phyloP scores from a whole-genome alignment of 2,113 vertebrate species.

The Pachyramphus minor region DNA sequence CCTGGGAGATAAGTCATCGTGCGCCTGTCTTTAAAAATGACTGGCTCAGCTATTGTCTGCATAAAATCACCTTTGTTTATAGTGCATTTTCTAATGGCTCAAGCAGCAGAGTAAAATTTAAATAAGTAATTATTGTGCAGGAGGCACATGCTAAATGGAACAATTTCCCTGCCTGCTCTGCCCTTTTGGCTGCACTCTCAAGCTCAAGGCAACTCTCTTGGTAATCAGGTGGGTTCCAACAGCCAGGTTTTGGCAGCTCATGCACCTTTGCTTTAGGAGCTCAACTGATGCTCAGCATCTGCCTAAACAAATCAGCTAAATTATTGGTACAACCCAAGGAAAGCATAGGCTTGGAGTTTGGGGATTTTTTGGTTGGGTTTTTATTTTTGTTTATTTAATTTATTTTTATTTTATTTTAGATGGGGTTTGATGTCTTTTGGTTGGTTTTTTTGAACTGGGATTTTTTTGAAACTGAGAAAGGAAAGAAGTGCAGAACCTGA shows the following conservation, averaged over 20 bases:
- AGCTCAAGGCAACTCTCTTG: neutral
- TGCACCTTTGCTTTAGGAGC: neutral
- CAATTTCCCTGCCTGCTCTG: neutral
- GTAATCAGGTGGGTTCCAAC: neutral
- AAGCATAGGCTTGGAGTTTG: neutral
- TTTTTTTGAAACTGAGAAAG: neutral
- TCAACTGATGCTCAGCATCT: neutral
- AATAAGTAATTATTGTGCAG: conserved; percentile 38
- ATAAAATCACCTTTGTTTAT: conserved; percentile 42
- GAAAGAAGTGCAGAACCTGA: neutral
- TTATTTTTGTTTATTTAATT: neutral
- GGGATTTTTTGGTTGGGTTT: neutral
- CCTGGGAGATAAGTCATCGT: conserved; percentile 24
- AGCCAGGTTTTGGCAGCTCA: neutral
- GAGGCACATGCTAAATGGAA: neutral
- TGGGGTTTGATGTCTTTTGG: rapidly evolving
- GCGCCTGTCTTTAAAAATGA: conserved; percentile 43
- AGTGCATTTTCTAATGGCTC: conserved; percentile 1
- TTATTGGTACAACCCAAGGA: neutral
- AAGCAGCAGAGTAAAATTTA: conserved; percentile 38
- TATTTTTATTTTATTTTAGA: neutral
- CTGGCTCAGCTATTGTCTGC: conserved; percentile 63
- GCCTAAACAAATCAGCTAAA: neutral
- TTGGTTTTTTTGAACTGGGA: neutral
- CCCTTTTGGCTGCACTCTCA: conserved; percentile 11